Conservation (phyloP, 2,888 invertebrate genomes). For the Drosophila phalerata region DNA sequence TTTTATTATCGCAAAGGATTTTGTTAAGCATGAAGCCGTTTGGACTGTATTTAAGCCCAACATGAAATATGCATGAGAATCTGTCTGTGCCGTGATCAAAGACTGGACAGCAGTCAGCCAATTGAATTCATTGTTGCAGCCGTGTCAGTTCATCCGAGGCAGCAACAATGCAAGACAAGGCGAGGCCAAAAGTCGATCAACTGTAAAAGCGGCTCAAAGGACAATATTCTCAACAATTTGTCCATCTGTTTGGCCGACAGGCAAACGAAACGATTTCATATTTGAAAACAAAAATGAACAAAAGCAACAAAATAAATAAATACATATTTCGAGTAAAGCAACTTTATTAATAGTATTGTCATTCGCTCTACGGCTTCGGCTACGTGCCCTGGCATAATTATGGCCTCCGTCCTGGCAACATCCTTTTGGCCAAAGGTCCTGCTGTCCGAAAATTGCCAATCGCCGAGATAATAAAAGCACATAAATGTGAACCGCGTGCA, state of each 20-base stretch:
- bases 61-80: conserved; percentile 74
- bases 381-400: conserved; percentile 73
- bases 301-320: conserved; percentile 17
- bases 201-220: conserved; percentile 72
- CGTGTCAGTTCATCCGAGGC: conserved; percentile 22
- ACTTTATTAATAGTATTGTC: conserved; percentile 77
- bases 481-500: conserved; percentile 61
- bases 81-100: conserved; percentile 56
- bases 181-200: conserved; percentile 72
- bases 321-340: conserved; percentile 44
- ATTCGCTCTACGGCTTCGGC: conserved; percentile 39
- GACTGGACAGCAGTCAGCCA: conserved; percentile 52
- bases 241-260: conserved; percentile 59
- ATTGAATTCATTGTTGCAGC: conserved; percentile 66
- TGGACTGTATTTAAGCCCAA: conserved; percentile 59
- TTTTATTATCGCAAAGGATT: conserved; percentile 63
- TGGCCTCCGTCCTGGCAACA: conserved; percentile 13
- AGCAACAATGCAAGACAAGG: conserved; percentile 17
- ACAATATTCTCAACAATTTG: conserved; percentile 49
- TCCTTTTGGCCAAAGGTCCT: conserved; percentile 43
- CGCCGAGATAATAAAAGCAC: conserved; percentile 73
- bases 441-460: conserved; percentile 68
- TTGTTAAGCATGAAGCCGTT: conserved; percentile 57
- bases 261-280: conserved; percentile 38
- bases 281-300: conserved; percentile 32